Evolutionary conservation across 2,113 vertebrate species (phyloP).

Genomic region (Catagonus wagneri): DNA sequence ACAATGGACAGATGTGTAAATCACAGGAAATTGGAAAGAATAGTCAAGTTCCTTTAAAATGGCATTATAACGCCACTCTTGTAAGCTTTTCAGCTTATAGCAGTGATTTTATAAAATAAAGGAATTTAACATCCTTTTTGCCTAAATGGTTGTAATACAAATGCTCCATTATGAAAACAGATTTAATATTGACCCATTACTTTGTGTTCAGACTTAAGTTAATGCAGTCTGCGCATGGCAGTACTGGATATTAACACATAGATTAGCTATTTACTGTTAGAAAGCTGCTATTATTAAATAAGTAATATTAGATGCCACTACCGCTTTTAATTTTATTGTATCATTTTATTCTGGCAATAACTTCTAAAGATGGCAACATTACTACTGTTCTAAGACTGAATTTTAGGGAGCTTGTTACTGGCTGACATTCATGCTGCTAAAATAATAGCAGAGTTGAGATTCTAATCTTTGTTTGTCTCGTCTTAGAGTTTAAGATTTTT

Average conservation of each 20-base stretch:
- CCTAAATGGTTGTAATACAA: background rate
- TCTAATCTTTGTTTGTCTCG: background rate
- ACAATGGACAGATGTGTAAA: constrained; percentile 44
- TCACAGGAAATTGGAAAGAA: constrained; percentile 51
- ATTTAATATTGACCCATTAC: background rate
- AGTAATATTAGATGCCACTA: background rate
- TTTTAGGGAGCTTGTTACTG: background rate
- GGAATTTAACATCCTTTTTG: background rate
- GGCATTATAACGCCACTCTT: background rate
- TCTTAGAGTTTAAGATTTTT: background rate
- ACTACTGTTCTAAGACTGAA: background rate
- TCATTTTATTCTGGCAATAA: background rate
- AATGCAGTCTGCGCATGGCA: background rate
- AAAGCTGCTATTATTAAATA: background rate
- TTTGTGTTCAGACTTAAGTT: background rate
- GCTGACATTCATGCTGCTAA: background rate
- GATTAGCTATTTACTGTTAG: background rate
- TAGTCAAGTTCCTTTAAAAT: background rate
- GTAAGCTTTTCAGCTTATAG: background rate
- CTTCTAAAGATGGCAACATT: background rate
- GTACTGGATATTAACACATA: background rate
- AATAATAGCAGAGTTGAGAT: background rate
- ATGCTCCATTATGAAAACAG: background rate
- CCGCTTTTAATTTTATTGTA: background rate
- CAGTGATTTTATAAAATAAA: constrained; percentile 1